Conservation (phyloP, 2,797 vertebrate genomes). For the Gephyroberyx darwinii region DNA sequence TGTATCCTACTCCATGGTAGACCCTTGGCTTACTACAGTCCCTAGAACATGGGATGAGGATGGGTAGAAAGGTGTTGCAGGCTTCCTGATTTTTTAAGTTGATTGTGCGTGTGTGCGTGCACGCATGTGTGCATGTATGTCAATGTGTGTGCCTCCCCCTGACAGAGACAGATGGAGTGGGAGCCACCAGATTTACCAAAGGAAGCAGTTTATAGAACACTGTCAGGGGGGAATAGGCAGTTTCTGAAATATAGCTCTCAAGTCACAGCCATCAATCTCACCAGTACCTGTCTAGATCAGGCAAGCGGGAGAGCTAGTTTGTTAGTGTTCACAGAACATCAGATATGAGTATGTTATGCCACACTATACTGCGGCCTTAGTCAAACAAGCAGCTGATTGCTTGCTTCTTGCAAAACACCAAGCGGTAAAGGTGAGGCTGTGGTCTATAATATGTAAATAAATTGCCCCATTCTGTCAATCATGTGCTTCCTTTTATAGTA, state of each 20-base stretch:
- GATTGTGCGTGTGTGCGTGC: constrained; percentile 1
- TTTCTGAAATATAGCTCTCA: constrained; percentile 81
- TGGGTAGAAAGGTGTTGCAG: constrained; percentile 48
- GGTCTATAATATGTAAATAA: constrained; percentile 79
- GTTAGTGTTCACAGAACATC: constrained; percentile 72
- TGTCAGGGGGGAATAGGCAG: constrained; percentile 78
- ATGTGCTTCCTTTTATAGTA: background rate
- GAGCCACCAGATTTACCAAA: constrained; percentile 79
- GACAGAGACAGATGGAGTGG: constrained; percentile 84
- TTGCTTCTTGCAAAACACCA: constrained; percentile 31
- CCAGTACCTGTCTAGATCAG: constrained; percentile 69
- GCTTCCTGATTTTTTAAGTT: constrained; percentile 55
- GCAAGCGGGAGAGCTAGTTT: constrained; percentile 66
- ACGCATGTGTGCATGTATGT: constrained; percentile 23
- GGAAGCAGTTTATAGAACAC: constrained; percentile 84
- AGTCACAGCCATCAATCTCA: constrained; percentile 83
- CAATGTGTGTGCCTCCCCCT: constrained; percentile 51
- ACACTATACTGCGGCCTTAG: constrained; percentile 50
- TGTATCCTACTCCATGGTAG: constrained; percentile 34
- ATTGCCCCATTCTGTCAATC: constrained; percentile 78
- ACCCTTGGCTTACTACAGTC: constrained; percentile 9
- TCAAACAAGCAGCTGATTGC: constrained; percentile 25
- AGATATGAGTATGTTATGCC: constrained; percentile 65
- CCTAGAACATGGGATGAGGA: constrained; percentile 31
- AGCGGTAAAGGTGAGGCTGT: constrained; percentile 62